Percentiles rank a stretch among this genome's conserved stretches.
Conservation (phyloP, 2,797 vertebrate genomes). For the Anguilla pacifica region DNA sequence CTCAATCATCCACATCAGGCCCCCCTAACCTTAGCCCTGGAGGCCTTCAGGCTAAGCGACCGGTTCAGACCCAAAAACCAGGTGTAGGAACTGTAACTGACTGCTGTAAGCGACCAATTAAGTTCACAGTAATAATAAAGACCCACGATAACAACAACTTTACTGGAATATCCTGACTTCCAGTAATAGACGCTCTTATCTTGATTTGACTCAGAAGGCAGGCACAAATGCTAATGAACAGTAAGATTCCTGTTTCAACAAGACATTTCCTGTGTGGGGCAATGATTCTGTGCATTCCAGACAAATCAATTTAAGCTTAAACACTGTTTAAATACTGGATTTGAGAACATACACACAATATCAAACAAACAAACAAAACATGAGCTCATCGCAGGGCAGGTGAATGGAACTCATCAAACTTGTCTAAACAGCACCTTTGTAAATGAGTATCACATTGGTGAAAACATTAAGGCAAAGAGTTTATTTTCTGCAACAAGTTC, state of each 20-base stretch:
- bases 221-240: background rate
- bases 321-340: no score
- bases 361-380: background rate
- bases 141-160: background rate
- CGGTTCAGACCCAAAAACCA: no score
- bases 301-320: no score
- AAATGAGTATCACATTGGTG: background rate
- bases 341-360: background rate
- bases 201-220: background rate
- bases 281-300: background rate
- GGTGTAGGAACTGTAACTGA: no score
- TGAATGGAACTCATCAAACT: background rate
- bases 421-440: background rate
- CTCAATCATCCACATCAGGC: no score
- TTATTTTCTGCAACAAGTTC: background rate
- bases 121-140: background rate
- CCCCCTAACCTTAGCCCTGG: no score
- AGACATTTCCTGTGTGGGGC: background rate
- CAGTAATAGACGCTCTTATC: background rate
- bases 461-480: background rate
- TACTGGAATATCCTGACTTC: background rate
- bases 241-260: background rate
- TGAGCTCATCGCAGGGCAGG: background rate
- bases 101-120: no score
- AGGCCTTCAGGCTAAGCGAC: no score